Evolutionary conservation across 2,888 invertebrate species (phyloP).

Genomic region (Nineta flava): DNA sequence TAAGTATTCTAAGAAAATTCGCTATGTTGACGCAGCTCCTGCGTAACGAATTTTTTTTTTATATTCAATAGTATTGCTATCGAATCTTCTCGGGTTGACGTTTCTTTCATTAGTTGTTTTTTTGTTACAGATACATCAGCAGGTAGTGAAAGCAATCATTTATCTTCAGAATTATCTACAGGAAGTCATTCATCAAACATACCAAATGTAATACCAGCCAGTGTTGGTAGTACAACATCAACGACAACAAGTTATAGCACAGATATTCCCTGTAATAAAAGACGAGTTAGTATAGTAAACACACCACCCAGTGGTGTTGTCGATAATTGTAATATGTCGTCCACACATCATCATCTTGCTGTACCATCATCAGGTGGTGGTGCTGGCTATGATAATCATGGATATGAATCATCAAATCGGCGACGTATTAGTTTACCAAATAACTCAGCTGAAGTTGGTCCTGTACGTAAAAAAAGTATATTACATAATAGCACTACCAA

Average conservation of each 20-base stretch:
- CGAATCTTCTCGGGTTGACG: no score
- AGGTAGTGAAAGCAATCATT: not conserved
- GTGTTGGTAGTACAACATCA: no score
- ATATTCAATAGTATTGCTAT: no score
- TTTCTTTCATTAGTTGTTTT: no score
- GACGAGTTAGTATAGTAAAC: not conserved
- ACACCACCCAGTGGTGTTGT: not conserved
- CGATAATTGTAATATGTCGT: not conserved
- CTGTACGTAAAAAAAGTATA: slow-evolving; percentile 55
- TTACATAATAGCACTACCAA: slow-evolving; percentile 38
- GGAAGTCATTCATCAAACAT: not conserved
- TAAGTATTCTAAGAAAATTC: no score
- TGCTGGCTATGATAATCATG: slow-evolving; percentile 46
- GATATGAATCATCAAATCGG: slow-evolving; percentile 37
- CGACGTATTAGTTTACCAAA: slow-evolving; percentile 23
- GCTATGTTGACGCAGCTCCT: no score
- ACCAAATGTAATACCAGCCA: not conserved
- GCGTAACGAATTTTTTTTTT: no score
- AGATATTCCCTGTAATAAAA: not conserved
- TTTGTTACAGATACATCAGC: not conserved
- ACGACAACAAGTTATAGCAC: not conserved
- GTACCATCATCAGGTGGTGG: not conserved
- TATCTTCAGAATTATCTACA: not conserved
- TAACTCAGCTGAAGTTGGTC: slow-evolving; percentile 44
- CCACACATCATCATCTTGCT: not conserved